A percentile compares a stretch with the other conserved stretches of the same genome.
Evolutionary conservation across 2,888 invertebrate species (phyloP).

Genomic region (Shargacucullia verbasci): DNA sequence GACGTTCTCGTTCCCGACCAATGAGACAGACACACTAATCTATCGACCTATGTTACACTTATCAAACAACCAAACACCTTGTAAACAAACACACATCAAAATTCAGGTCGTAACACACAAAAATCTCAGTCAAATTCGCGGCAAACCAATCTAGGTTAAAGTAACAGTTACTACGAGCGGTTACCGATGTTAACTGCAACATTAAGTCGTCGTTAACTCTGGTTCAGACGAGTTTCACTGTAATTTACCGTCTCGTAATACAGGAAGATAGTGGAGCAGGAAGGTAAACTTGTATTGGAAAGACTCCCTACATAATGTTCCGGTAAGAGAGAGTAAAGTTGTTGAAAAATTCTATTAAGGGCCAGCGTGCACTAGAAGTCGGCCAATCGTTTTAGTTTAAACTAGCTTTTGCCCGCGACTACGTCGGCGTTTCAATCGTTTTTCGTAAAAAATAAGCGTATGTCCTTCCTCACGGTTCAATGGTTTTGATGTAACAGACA

Average conservation of each 20-base stretch:
- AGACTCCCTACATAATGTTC: constrained; percentile 37
- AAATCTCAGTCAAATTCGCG: constrained; percentile 43
- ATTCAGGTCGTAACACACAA: constrained; percentile 39
- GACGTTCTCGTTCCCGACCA: no score
- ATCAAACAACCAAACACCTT: constrained; percentile 16
- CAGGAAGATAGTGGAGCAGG: constrained; percentile 42
- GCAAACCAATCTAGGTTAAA: constrained; percentile 47
- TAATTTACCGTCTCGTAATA: constrained; percentile 28
- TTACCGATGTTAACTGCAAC: constrained; percentile 37
- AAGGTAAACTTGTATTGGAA: constrained; percentile 37
- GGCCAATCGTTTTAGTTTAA: no score
- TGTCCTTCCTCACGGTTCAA: no score
- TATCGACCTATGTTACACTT: no score
- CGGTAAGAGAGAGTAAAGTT: constrained; percentile 37
- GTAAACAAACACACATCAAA: constrained; percentile 17
- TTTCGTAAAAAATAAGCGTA: no score
- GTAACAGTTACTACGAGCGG: constrained; percentile 49
- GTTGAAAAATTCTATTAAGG: not conserved
- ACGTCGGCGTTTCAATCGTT: no score
- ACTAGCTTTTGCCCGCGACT: no score
- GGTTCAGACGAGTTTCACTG: constrained; percentile 34
- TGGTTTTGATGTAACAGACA: no score
- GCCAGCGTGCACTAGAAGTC: no score
- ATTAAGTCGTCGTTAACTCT: constrained; percentile 45
- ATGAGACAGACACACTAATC: no score